Conservation (phyloP, 2,797 vertebrate genomes). For the Champsocephalus esox region DNA sequence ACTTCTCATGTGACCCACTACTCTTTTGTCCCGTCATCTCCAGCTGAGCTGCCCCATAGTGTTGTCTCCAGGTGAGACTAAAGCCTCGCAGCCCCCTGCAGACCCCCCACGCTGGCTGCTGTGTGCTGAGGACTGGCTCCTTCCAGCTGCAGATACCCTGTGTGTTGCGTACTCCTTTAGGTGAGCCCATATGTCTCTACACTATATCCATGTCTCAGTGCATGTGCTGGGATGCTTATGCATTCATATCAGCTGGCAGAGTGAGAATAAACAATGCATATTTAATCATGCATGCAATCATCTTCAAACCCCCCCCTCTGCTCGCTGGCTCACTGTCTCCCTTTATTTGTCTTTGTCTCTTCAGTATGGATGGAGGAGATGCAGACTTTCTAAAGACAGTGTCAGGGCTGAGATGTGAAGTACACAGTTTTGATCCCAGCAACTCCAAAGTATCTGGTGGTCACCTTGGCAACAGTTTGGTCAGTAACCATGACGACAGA, state of each 20-base stretch:
- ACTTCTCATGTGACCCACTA: conserved; percentile 32
- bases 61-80: conserved; percentile 67
- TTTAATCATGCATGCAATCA: conserved; percentile 75
- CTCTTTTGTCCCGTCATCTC: conserved; percentile 17
- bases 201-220: conserved; percentile 35
- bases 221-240: conserved; percentile 56
- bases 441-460: conserved; percentile 70
- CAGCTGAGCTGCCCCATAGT: conserved; percentile 80
- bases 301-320: conserved; percentile 53
- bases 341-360: conserved; percentile 56
- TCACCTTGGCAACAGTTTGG: conserved; percentile 80
- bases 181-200: conserved; percentile 63
- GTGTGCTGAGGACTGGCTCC: conserved; percentile 82
- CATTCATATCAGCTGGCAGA: conserved; percentile 50
- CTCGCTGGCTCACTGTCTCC: conserved; percentile 47
- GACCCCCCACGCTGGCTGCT: conserved; percentile 71
- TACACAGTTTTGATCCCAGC: conserved; percentile 85
- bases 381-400: conserved; percentile 78
- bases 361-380: conserved; percentile 80
- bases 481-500: conserved; percentile 69
- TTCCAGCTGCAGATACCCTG: conserved; percentile 57
- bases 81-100: conserved; percentile 44
- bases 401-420: conserved; percentile 77
- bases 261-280: conserved; percentile 71
- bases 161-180: conserved; percentile 87